phyloP scores from a whole-genome alignment of 2,888 invertebrate genomes.

The Aphrophora alni region DNA sequence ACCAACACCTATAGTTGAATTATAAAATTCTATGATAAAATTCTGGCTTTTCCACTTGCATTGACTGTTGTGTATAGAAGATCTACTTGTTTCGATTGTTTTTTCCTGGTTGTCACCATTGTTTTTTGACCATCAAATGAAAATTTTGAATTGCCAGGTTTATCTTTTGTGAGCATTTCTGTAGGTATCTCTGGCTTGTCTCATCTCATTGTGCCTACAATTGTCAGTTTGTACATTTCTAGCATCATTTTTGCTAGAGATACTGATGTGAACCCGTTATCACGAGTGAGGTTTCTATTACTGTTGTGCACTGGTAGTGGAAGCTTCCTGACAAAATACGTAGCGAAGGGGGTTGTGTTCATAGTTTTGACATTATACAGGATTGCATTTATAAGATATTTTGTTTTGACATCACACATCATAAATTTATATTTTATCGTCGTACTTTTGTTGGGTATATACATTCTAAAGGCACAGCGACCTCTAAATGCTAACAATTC shows the following conservation, averaged over 20 bases:
- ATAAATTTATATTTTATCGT: conserved; percentile 46
- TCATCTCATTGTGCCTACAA: conserved; percentile 16
- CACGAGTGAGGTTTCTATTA: conserved; percentile 27
- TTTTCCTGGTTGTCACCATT: not conserved
- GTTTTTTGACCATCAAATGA: conserved; percentile 13
- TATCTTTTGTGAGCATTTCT: conserved; percentile 16
- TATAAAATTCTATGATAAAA: conserved; percentile 7
- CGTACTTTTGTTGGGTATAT: conserved; percentile 48
- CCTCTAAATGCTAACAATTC: conserved; percentile 49
- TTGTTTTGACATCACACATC: conserved; percentile 29
- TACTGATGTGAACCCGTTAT: not conserved
- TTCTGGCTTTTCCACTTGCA: conserved; percentile 23
- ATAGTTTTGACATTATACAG: conserved; percentile 3
- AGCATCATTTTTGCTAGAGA: not conserved
- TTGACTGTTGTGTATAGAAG: conserved; percentile 18
- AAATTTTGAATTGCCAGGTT: not conserved
- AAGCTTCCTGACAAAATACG: conserved; percentile 28
- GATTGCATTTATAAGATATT: not conserved
- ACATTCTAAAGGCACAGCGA: conserved; percentile 46
- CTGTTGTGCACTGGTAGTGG: conserved; percentile 2
- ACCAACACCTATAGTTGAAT: conserved; percentile 2
- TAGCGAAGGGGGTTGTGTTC: conserved; percentile 17
- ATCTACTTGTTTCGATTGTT: conserved; percentile 13
- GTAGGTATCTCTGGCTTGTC: conserved; percentile 22
- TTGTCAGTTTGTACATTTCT: conserved; percentile 17